Conservation (phyloP, 2,113 vertebrate species). For the Leucoraja erinaceus region DNA sequence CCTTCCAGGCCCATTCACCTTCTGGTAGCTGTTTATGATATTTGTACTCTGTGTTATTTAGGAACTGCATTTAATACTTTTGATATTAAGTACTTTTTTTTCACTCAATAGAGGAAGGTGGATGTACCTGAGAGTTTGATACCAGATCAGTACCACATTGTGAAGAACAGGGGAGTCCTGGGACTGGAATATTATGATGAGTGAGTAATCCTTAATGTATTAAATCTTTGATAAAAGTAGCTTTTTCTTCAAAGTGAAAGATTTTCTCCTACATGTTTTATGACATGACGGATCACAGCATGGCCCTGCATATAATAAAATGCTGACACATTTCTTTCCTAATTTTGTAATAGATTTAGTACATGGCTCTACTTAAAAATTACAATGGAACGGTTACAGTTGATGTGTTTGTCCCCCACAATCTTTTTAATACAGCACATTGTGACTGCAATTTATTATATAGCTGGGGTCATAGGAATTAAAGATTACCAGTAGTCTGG, state of each 20-base stretch:
- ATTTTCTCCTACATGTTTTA: background rate
- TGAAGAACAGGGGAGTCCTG: slow-evolving; percentile 68
- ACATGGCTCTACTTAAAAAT: background rate
- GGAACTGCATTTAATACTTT: background rate
- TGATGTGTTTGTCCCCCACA: background rate
- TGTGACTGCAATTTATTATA: background rate
- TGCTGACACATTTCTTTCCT: background rate
- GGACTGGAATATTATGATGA: slow-evolving; percentile 70
- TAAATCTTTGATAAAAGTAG: background rate
- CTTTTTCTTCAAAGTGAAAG: background rate
- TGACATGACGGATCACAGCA: background rate
- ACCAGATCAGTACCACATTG: slow-evolving; percentile 76
- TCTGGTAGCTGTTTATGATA: background rate
- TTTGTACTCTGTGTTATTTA: background rate
- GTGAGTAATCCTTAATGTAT: slow-evolving; percentile 56
- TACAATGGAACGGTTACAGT: background rate
- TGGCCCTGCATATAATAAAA: background rate
- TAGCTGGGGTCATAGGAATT: background rate
- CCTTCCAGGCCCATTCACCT: background rate
- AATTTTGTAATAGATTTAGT: background rate
- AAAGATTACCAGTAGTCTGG: background rate
- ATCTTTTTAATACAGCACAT: background rate
- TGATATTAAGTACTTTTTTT: background rate
- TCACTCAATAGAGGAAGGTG: slow-evolving; percentile 43
- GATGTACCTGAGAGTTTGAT: slow-evolving; percentile 60